Conservation (phyloP, 92 coral and sea anemone species). For the Porites divaricata region DNA sequence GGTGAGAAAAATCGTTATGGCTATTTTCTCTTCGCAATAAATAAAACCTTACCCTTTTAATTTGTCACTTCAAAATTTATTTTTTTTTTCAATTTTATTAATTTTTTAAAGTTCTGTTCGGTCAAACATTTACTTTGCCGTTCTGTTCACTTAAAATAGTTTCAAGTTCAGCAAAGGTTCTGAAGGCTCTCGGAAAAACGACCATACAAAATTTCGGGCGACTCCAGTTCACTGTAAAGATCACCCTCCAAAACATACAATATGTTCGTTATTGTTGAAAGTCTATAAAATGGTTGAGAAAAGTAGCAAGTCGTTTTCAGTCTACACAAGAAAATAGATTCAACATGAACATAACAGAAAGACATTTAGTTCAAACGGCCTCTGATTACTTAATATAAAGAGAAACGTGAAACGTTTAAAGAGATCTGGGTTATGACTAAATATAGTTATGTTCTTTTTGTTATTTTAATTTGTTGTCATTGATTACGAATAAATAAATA, state of each 20-base stretch:
- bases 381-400: background rate
- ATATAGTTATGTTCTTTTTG: background rate
- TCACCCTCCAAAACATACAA: no score
- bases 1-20: constrained; percentile 1
- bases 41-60: no score
- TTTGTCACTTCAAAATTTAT: no score
- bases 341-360: constrained; percentile 30
- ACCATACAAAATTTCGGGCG: no score
- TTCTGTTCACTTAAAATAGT: no score
- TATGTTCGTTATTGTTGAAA: background rate
- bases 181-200: no score
- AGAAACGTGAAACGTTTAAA: background rate
- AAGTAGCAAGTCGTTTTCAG: background rate
- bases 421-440: background rate
- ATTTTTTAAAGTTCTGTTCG: no score
- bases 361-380: background rate
- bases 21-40: no score
- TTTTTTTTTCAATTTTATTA: no score
- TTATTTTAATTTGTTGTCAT: background rate
- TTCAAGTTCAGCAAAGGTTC: no score
- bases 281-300: background rate
- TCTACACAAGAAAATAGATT: background rate
- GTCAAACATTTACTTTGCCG: no score
- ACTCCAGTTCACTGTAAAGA: no score
- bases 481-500: constrained; percentile 8